Evolutionary conservation across 2,888 invertebrate genomes (phyloP).

Genomic region (Chalcis sispes): DNA sequence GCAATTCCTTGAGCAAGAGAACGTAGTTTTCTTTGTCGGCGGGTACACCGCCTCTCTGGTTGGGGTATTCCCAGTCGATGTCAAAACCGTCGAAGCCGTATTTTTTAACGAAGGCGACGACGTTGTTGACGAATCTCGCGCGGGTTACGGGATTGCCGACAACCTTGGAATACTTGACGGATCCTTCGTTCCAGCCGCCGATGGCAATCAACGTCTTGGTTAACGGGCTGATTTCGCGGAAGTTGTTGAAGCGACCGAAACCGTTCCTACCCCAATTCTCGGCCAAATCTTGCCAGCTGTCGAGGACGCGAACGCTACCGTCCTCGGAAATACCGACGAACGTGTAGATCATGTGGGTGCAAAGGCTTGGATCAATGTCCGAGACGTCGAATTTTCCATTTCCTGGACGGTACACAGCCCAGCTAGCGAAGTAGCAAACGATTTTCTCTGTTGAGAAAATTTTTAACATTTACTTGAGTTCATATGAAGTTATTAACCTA

Average conservation of each 20-base stretch:
- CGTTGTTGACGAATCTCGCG: constrained; percentile 78
- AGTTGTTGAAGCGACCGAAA: constrained; percentile 77
- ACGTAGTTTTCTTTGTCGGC: constrained; percentile 78
- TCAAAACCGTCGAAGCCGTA: constrained; percentile 84
- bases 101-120: constrained; percentile 77
- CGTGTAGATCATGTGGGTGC: constrained; percentile 86
- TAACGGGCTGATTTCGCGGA: constrained; percentile 78
- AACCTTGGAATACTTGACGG: constrained; percentile 80
- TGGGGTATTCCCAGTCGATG: constrained; percentile 86
- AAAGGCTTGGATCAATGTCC: constrained; percentile 82
- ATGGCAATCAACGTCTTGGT: constrained; percentile 81
- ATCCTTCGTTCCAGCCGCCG: constrained; percentile 85
- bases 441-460: constrained; percentile 77
- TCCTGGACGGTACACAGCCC: constrained; percentile 84
- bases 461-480: not conserved
- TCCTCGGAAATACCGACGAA: constrained; percentile 83
- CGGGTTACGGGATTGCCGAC: constrained; percentile 77
- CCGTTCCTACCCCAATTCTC: constrained; percentile 77
- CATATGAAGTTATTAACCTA: too few species aligned
- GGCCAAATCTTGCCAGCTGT: constrained; percentile 81
- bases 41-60: constrained; percentile 77
- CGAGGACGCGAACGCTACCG: constrained; percentile 77
- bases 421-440: constrained; percentile 87
- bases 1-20: constrained; percentile 78
- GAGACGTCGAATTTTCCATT: constrained; percentile 82